Evolutionary conservation across 2,797 vertebrate species (phyloP).

Genomic region (Peromyscus attwateri): DNA sequence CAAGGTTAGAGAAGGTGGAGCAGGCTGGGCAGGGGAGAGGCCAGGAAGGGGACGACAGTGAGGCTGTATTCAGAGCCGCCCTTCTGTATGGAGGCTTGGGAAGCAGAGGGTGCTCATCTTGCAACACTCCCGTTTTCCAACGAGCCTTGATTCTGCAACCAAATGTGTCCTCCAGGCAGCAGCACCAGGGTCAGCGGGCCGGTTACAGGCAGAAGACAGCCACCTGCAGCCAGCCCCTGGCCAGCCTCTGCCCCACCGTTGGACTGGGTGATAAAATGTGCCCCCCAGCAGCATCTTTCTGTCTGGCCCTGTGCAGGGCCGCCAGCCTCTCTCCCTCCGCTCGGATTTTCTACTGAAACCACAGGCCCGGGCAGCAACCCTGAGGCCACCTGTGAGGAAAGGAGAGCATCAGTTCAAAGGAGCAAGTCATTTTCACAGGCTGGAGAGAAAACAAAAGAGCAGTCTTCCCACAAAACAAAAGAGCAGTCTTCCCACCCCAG

Average conservation of each 20-base stretch:
- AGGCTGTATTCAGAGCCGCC: not conserved
- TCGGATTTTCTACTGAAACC: constrained; percentile 28
- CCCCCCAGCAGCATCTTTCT: not conserved
- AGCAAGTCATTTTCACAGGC: constrained; percentile 52
- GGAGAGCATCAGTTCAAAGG: constrained; percentile 60
- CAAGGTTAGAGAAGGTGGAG: not conserved
- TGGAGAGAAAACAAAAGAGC: no score
- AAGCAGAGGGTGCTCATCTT: not conserved
- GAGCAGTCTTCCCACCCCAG: constrained; percentile 32
- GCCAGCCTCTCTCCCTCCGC: not conserved
- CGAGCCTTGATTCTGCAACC: not conserved
- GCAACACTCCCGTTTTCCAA: not conserved
- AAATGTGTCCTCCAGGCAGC: not conserved
- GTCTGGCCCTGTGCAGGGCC: not conserved
- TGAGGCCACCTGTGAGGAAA: not conserved
- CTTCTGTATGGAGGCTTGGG: not conserved
- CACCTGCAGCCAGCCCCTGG: not conserved
- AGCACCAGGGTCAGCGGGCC: not conserved
- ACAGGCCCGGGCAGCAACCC: not conserved
- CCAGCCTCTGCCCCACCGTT: rapidly evolving
- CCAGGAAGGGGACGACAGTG: not conserved
- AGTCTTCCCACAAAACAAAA: no score
- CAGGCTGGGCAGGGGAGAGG: not conserved
- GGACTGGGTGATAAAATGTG: not conserved
- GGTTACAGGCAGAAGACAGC: not conserved